Evolutionary conservation across 2,113 vertebrate species (phyloP), one percentile per base, ranked within the genome.

Genomic region (Tachuris rubrigastra): DNA sequence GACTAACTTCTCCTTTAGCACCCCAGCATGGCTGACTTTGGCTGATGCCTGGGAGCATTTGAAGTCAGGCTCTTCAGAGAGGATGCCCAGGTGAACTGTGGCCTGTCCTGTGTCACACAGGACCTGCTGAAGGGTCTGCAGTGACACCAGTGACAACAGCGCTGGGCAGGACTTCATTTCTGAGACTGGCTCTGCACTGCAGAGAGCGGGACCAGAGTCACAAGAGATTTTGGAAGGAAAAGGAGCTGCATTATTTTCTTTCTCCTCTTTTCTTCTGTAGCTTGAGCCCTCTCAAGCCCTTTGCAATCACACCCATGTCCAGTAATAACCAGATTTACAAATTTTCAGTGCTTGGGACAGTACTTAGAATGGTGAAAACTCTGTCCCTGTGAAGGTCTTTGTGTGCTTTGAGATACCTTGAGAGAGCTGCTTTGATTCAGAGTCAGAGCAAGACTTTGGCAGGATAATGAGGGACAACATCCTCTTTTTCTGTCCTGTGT

Each of bases 11-110:
- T 52, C 7, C 37, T 74, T 74, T 31, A 93, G 28, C 17, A 55
- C 6, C 27, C 46, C 35, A 46, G 7, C 18, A 2, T 6, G 11
- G 25, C 16, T 10, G 56, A 19, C 56, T 60, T 66, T 75, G 56
- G 28, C 33, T 80, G 63, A 28, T n/a, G 28, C 35, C n/a, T 0
- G 5, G 14, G 15, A 9, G n/a, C 25, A 17, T 21, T 82, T 46
- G 42, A 77, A 71, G 52, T 44, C 12, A 53, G 56, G 42, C 13
- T 80, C 49, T 52, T 68, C 75, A 76, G 35, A 65, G n/a, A 6
- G 0, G 0, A 35, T 35, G 27, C 22, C 20, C 55, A n/a, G 49
- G 13, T 39, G 22, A 39, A 2, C 14, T 41, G 11, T 62, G 52
- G 24, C 28, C 27, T 75, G 44, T 66, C 14, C 52, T 28, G 19